These are phyloP conservation scores for Micropoecilia bifurca DNA, from an alignment of 2,797 vertebrate genomes.

Conservation along the genomic window DNA sequence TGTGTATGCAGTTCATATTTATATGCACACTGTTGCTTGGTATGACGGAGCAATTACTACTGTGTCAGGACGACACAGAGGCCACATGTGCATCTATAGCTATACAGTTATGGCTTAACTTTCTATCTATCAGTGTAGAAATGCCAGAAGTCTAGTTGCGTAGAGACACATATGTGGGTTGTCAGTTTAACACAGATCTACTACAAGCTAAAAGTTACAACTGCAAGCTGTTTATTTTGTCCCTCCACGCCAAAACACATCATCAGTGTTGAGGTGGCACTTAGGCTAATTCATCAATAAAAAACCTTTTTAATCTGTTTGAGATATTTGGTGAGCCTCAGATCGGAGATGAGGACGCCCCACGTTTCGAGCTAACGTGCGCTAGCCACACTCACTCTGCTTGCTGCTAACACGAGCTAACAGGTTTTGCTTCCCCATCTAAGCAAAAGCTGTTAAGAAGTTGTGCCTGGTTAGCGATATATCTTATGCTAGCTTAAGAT, in stretches of 20 bases:
- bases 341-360: too few relatives aligned
- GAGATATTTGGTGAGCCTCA: not conserved
- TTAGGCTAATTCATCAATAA: not conserved
- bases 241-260: not conserved
- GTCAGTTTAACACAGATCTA: not conserved
- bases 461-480: too few relatives aligned
- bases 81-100: not conserved
- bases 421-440: too few relatives aligned
- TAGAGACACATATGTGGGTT: not conserved
- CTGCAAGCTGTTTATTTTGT: not conserved
- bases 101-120: not conserved
- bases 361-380: too few relatives aligned
- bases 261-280: not conserved
- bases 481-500: not conserved
- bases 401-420: too few relatives aligned
- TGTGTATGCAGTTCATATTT: constrained; percentile 27
- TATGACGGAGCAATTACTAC: constrained; percentile 15
- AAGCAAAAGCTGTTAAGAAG: too few relatives aligned
- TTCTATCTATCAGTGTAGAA: not conserved
- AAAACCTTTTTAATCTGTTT: not conserved
- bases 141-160: not conserved
- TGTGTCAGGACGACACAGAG: not conserved
- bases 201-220: not conserved
- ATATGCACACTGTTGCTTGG: constrained; percentile 14
- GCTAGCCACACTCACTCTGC: too few relatives aligned